Conservation (phyloP, 2,797 vertebrate genomes). For the Psittacula echo region DNA sequence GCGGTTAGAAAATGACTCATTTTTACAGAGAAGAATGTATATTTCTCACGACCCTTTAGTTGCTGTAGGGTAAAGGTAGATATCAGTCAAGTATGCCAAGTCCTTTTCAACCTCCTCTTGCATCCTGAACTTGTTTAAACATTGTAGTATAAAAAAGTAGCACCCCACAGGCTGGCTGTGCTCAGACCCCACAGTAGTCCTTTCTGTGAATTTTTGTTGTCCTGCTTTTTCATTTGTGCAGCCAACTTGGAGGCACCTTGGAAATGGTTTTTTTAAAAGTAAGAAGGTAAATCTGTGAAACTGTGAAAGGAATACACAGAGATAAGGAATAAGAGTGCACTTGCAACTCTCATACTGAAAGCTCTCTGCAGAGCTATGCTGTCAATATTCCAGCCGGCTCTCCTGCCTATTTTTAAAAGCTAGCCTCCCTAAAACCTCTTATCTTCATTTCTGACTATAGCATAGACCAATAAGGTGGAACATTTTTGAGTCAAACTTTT, state of each 20-base stretch:
- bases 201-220: background rate
- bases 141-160: background rate
- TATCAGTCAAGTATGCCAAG: background rate
- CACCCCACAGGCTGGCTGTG: background rate
- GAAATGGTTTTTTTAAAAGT: background rate
- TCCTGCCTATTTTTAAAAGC: background rate
- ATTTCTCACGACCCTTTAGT: background rate
- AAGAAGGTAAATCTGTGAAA: background rate
- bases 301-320: background rate
- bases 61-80: background rate
- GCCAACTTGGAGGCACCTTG: background rate
- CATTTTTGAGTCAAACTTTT: background rate
- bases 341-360: background rate
- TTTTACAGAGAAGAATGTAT: background rate
- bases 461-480: background rate
- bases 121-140: background rate
- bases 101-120: background rate
- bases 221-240: background rate
- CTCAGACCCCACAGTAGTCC: background rate
- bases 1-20: background rate
- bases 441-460: background rate
- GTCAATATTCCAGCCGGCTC: background rate
- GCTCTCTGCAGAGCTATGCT: background rate
- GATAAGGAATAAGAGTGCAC: background rate
- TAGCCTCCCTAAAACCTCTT: background rate